Percentiles rank a stretch among this genome's conserved stretches.
These are phyloP conservation scores for Tineola bisselliella DNA, from an alignment of 2,888 invertebrate genomes.

Conservation along the genomic window DNA sequence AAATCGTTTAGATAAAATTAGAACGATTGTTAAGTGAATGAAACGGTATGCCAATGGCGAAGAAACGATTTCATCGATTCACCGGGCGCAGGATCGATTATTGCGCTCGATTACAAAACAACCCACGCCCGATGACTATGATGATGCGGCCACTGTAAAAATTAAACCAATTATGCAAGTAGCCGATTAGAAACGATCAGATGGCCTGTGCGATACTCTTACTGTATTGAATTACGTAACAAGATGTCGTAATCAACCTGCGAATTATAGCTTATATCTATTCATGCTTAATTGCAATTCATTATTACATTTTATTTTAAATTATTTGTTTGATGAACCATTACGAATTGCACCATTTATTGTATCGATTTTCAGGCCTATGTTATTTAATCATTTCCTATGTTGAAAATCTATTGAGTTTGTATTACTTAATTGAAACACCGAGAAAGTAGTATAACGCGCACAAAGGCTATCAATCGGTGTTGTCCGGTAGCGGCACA, in stretches of 20 bases:
- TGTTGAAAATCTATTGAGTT: too few species aligned
- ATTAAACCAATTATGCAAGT: constrained; percentile 61
- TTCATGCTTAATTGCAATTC: too few species aligned
- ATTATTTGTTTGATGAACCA: neutral
- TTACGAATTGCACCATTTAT: too few species aligned
- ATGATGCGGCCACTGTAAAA: constrained; percentile 7
- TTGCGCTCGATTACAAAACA: constrained; percentile 50
- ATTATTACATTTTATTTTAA: too few species aligned
- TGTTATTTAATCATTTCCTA: too few species aligned
- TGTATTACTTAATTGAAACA: neutral
- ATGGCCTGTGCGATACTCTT: constrained; percentile 64
- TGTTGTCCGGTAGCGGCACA: constrained; percentile 8
- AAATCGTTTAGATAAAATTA: neutral
- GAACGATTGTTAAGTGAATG: constrained; percentile 4
- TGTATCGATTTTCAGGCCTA: too few species aligned
- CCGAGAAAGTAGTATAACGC: neutral
- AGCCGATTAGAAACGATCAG: constrained; percentile 61
- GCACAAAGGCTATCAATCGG: constrained; percentile 10
- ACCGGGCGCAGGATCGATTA: constrained; percentile 53
- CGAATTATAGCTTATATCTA: neutral
- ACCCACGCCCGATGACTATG: constrained; percentile 21
- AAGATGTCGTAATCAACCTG: constrained; percentile 42
- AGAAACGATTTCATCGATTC: constrained; percentile 49
- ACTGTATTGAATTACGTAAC: constrained; percentile 63
- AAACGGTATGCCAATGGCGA: neutral